These are phyloP conservation scores for Pachymerium ferrugineum DNA, from an alignment of 2,888 invertebrate species.

Conservation along the genomic window DNA sequence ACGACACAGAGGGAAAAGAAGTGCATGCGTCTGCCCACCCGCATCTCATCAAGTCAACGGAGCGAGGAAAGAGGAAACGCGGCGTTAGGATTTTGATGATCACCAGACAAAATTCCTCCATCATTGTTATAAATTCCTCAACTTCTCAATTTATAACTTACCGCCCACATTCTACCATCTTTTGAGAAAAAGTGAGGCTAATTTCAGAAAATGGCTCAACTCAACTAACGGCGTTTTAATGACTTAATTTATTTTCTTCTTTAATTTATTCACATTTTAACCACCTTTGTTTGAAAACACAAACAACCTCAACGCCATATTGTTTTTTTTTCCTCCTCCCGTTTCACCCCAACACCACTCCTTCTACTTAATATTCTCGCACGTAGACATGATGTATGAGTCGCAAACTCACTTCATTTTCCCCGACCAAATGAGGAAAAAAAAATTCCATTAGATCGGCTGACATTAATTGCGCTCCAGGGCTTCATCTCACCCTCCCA, in stretches of 20 bases:
- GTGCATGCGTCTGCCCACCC: constrained; percentile 11
- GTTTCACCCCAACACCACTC: neutral
- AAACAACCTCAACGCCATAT: neutral
- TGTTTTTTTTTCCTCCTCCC: neutral
- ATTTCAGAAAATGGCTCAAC: neutral
- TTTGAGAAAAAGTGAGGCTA: neutral
- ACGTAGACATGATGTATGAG: constrained; percentile 19
- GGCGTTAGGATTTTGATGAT: constrained; percentile 27
- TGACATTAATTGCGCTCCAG: constrained; percentile 27
- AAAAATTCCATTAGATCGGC: constrained; percentile 24
- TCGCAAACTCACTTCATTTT: constrained; percentile 15
- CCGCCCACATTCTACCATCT: neutral
- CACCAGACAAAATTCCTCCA: constrained; percentile 11
- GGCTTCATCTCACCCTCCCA: constrained; percentile 17
- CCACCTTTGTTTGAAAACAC: neutral
- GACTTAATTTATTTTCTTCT: neutral
- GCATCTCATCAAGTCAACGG: constrained; percentile 25
- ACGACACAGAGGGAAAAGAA: neutral
- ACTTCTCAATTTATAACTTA: constrained; percentile 17
- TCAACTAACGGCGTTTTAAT: neutral
- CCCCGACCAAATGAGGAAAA: constrained; percentile 17
- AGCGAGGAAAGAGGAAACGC: constrained; percentile 12
- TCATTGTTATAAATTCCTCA: constrained; percentile 12
- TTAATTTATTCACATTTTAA: too few species aligned
- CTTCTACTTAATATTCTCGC: constrained; percentile 1